Evolutionary conservation across 2,113 vertebrate genomes (phyloP), one percentile per base, ranked within the genome.

Genomic region (Xenotilapia flavipinnis): DNA sequence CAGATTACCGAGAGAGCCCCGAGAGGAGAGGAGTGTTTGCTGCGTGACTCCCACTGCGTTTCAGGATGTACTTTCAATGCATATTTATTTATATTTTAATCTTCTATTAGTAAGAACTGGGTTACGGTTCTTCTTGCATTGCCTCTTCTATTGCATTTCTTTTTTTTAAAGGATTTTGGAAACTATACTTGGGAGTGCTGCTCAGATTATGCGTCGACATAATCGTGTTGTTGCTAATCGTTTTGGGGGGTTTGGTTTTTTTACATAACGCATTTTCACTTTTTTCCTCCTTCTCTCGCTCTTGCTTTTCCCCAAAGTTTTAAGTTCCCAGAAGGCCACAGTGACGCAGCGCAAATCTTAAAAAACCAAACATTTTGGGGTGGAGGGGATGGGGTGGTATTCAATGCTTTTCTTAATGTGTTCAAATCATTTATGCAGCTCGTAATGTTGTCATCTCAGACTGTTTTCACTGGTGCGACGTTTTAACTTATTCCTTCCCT

Each of bases 401-500:
- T 83, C 13, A 85, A 81, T 91, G 88, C 87, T 86, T 86, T 83
- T 77, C 75, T 14, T 81, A 58, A 42, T 93, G 93, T 94, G 87
- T 91, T 90, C 28, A 70, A 33, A 80, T 45, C 60, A 83, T 77
- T 54, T 55, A 11, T 92, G 40, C 85, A 93, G 87, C 82, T 91
- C 85, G 70, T 94, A 70, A 87, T 95, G 93, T 95, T 94, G 79
- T 92, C 89, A 93, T 91, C 86, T 93, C 90, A 92, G 26, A 81
- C 79, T 92, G 89, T 93, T 92, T 93, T 94, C 86, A 89, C 91
- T 91, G 87, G 87, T 93, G 92, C 92, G 92, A 83, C 94, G 82
- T 95, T 94, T 96, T 96, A 96, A 95, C 94, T 85, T 90, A 92
- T 94, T 95, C 92, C 95, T 95, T 95, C 93, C 95, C 94, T 95